These are phyloP conservation scores for Paracanthobrama guichenoti DNA, from an alignment of 2,113 vertebrate species.

Conservation along the genomic window DNA sequence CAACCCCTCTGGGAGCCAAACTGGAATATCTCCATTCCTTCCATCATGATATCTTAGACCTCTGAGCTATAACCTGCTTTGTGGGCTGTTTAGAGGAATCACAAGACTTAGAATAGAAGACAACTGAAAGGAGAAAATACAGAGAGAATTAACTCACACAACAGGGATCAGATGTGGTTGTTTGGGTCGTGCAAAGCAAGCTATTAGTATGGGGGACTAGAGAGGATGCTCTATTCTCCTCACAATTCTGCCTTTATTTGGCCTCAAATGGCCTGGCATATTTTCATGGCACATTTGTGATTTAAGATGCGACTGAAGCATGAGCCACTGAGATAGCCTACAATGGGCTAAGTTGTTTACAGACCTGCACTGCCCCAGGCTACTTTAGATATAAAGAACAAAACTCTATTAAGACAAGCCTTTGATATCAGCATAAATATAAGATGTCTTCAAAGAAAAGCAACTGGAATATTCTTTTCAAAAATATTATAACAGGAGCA, in stretches of 20 bases:
- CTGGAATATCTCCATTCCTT: slow-evolving; percentile 38
- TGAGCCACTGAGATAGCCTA: slow-evolving; percentile 22
- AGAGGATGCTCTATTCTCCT: slow-evolving; percentile 21
- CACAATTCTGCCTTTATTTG: slow-evolving; percentile 48
- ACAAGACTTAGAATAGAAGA: slow-evolving; percentile 37
- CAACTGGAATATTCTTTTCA: background rate
- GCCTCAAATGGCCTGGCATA: slow-evolving; percentile 34
- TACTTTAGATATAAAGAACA: background rate
- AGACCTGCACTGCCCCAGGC: slow-evolving; percentile 10
- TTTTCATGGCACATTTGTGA: slow-evolving; percentile 45
- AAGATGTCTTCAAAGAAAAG: slow-evolving; percentile 10
- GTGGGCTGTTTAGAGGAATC: slow-evolving; percentile 28
- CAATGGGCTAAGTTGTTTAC: slow-evolving; percentile 49
- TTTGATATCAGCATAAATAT: slow-evolving; percentile 9
- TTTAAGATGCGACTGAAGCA: slow-evolving; percentile 46
- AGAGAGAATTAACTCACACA: slow-evolving; percentile 4
- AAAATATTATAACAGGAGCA: background rate
- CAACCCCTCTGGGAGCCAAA: slow-evolving; percentile 7
- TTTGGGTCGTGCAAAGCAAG: slow-evolving; percentile 36
- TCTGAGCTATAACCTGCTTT: background rate
- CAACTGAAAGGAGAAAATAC: background rate
- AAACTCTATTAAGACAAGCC: slow-evolving; percentile 1
- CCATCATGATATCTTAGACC: slow-evolving; percentile 9
- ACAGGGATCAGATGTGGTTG: slow-evolving; percentile 33
- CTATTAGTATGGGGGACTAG: slow-evolving; percentile 9